These are phyloP conservation scores for Rafetus swinhoei DNA, from an alignment of 2,113 vertebrate species.

Conservation along the genomic window DNA sequence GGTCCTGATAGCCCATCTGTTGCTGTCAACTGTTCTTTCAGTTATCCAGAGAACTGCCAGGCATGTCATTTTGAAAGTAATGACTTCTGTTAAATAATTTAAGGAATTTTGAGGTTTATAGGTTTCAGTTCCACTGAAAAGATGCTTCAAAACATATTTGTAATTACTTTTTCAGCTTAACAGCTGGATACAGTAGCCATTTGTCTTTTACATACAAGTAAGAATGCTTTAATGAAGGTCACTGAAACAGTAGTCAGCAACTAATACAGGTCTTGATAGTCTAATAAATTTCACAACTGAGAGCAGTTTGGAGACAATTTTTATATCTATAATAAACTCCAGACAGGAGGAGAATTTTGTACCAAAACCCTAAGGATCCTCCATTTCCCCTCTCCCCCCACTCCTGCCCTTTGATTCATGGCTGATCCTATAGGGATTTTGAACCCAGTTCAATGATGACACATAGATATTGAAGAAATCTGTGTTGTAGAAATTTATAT, in stretches of 20 bases:
- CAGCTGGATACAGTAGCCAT: neutral
- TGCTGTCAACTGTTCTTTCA: neutral
- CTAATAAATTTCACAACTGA: neutral
- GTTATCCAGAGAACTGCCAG: neutral
- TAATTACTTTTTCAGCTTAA: neutral
- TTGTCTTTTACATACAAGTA: neutral
- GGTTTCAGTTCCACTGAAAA: neutral
- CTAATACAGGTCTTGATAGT: neutral
- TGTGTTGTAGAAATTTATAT: neutral
- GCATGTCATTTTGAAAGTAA: neutral
- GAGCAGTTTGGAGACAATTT: neutral
- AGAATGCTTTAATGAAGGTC: neutral
- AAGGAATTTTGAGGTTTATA: neutral
- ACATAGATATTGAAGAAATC: neutral
- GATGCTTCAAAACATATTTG: neutral
- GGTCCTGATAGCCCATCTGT: neutral
- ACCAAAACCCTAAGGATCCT: neutral
- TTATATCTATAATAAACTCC: neutral
- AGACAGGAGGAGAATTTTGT: neutral
- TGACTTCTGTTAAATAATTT: neutral
- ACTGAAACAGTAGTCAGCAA: neutral
- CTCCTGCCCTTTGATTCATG: neutral
- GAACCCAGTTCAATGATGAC: neutral
- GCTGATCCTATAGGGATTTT: neutral
- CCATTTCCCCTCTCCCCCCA: neutral